Base-by-base conservation (phyloP, 2,797 vertebrate species). In the Enteromius afrohamiltoni region DNA sequence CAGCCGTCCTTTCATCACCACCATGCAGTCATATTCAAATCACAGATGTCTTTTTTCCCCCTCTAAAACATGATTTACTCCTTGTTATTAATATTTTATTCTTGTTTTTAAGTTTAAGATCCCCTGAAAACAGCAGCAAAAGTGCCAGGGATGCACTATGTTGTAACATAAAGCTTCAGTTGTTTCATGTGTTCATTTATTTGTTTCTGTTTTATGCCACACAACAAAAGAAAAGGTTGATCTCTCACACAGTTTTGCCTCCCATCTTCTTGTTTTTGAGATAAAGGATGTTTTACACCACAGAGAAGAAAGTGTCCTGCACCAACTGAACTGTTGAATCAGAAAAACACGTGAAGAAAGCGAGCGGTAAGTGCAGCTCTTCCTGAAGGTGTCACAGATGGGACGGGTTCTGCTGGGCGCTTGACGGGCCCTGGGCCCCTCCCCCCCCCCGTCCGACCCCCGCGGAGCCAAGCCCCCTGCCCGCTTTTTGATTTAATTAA, bases 401-500 rank as follows among this genome's bases (percentile, higher is more conserved):
- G 85, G 68, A 80, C 86, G 19, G 83, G 86, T 91, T 84, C 87
- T 86, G 83, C 79, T 6, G 70, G 89, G 87, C 80, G 88, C 87
- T 84, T 87, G 77, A 80, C 55, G 47, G 23, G 53, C 65, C 45
- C 79, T 14, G 40, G 45, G 26, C 79, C 83, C 70, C 68, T 71
- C 23, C 74, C 49, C 86, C 88, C 86, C 88, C 80, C 85, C 6
- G 3, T 87, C 81, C 85, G 86, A 89, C 92, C 91, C 91, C 51
- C 77, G 45, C n/a, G 40, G 58, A 83, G 79, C 47, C 4, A 47
- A 82, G 87, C 89, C 91, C 91, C 83, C 91, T 79, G 85, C 92
- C 93, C 90, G 88, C 85, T 92, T 82, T 93, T 94, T 93, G 89
- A 94, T 94, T 95, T 94, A 94, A 95, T 95, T 95, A 94, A 95